Percentiles rank a stretch among this genome's conserved stretches.
Evolutionary conservation across 2,888 invertebrate genomes (phyloP).

Genomic region (Aproaerema taeniolella): DNA sequence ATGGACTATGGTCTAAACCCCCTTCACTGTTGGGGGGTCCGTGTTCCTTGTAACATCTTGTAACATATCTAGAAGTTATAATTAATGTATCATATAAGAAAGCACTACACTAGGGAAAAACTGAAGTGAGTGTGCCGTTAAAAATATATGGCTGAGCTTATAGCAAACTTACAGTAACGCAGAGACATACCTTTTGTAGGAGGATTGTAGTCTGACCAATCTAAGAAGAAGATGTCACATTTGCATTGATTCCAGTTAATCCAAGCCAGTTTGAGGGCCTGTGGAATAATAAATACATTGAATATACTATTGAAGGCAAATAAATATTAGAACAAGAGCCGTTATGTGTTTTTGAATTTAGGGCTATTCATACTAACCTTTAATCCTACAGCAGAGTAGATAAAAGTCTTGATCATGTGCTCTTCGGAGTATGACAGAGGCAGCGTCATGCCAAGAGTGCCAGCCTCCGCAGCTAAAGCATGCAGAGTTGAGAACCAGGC

Average conservation of each 20-base stretch:
- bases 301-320: background rate
- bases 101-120: no score
- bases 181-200: constrained; percentile 40
- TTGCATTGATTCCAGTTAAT: constrained; percentile 57
- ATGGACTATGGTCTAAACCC: no score
- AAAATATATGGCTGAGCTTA: no score
- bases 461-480: constrained; percentile 58
- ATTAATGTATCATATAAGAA: no score
- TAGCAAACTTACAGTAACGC: no score
- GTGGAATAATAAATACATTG: no score
- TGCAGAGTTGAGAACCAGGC: constrained; percentile 50
- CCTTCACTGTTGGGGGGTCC: no score
- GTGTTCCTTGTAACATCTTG: no score
- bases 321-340: no score
- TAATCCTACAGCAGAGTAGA: constrained; percentile 43
- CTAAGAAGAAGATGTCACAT: constrained; percentile 54
- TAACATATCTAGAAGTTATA: no score
- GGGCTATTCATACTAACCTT: constrained; percentile 35
- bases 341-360: background rate
- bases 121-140: no score
- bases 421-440: constrained; percentile 50
- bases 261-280: constrained; percentile 49
- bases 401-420: constrained; percentile 37
- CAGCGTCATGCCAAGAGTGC: constrained; percentile 50
- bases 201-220: constrained; percentile 60